A percentile compares a stretch with the other conserved stretches of the same genome.
Evolutionary conservation across 64 coral and sea anemone species (phyloP).

Genomic region (Actinia tenebrosa): DNA sequence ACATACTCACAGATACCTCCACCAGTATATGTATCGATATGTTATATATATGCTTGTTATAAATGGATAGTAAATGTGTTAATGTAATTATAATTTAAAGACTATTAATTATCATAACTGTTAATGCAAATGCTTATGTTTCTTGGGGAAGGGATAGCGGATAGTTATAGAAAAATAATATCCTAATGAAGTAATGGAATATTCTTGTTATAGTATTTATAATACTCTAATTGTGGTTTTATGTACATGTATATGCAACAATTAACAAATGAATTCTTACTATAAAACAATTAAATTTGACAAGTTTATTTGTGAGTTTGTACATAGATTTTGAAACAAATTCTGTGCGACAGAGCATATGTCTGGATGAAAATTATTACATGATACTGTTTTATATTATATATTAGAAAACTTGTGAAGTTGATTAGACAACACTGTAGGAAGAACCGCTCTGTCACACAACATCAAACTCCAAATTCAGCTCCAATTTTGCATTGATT

Average conservation of each 20-base stretch:
- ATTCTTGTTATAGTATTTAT: too few relatives aligned
- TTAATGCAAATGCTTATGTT: too few relatives aligned
- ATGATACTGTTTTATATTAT: background rate
- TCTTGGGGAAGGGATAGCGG: too few relatives aligned
- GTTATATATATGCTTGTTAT: background rate
- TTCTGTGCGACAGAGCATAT: background rate
- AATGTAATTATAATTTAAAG: background rate
- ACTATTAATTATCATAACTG: too few relatives aligned
- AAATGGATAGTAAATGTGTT: background rate
- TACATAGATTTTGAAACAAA: background rate
- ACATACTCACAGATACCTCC: background rate
- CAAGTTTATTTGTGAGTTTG: background rate
- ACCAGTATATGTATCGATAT: background rate
- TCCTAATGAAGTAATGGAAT: too few relatives aligned
- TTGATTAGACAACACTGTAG: background rate
- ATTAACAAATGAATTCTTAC: background rate
- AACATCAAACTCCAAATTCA: background rate
- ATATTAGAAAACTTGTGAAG: background rate
- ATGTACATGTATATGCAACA: too few relatives aligned
- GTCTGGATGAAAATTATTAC: background rate
- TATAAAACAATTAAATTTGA: background rate
- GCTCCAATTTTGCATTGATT: background rate
- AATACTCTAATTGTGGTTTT: too few relatives aligned
- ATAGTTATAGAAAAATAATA: too few relatives aligned
- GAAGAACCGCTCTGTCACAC: background rate